Evolutionary conservation across 2,797 vertebrate species (phyloP).

Genomic region (Smutsia temminckii): DNA sequence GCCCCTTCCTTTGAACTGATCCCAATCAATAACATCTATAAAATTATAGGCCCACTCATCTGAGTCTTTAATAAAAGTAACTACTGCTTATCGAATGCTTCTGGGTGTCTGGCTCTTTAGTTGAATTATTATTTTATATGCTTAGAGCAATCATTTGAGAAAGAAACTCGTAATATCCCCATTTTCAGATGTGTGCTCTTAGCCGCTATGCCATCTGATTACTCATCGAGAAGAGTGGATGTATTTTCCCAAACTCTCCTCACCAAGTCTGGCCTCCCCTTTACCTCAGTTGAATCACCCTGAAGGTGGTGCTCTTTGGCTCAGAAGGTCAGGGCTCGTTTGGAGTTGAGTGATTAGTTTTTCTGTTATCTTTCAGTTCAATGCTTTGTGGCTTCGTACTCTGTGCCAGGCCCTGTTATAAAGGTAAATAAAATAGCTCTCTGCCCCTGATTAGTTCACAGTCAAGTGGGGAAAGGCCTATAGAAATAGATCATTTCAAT

Average conservation of each 20-base stretch:
- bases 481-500: constrained; percentile 29
- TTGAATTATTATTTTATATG: constrained; percentile 39
- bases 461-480: background rate
- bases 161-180: background rate
- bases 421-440: constrained; percentile 10
- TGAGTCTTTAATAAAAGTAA: constrained; percentile 51
- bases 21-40: constrained; percentile 33
- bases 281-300: background rate
- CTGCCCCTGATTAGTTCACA: background rate
- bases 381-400: background rate
- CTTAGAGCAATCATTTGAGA: constrained; percentile 19
- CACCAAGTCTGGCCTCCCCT: background rate
- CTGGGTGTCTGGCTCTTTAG: background rate
- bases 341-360: background rate
- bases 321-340: constrained; percentile 13
- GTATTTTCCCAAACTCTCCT: background rate
- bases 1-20: constrained; percentile 44
- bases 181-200: constrained; percentile 16
- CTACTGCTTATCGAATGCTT: constrained; percentile 36
- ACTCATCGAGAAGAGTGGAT: background rate
- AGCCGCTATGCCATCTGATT: background rate
- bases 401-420: background rate
- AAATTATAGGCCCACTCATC: constrained; percentile 11
- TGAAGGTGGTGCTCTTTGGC: background rate
- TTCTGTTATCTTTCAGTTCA: constrained; percentile 12